These are phyloP conservation scores for Morone saxatilis DNA, from an alignment of 2,113 vertebrate species.

Conservation along the genomic window DNA sequence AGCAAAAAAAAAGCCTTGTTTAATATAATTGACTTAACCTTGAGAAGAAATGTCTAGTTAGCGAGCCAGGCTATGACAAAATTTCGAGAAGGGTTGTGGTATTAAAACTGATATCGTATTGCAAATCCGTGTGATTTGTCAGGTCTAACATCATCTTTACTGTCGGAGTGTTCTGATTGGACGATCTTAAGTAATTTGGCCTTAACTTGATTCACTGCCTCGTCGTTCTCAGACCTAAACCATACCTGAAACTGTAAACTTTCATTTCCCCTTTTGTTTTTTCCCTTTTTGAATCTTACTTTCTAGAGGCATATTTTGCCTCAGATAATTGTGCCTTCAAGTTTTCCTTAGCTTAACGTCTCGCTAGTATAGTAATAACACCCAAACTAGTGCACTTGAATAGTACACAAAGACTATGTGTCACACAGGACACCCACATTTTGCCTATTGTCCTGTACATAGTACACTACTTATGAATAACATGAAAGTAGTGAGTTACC, in stretches of 20 bases:
- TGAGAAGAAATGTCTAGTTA: slow-evolving; percentile 69
- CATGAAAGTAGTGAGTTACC: slow-evolving; percentile 49
- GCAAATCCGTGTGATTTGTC: slow-evolving; percentile 66
- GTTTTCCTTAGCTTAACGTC: slow-evolving; percentile 72
- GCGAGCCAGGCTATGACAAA: slow-evolving; percentile 68
- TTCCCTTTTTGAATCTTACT: slow-evolving; percentile 41
- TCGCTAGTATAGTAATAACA: slow-evolving; percentile 66
- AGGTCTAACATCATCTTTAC: slow-evolving; percentile 72
- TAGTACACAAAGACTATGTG: slow-evolving; percentile 59
- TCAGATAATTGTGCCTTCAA: slow-evolving; percentile 85
- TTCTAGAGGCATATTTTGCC: slow-evolving; percentile 64
- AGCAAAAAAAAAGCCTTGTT: slow-evolving; percentile 76
- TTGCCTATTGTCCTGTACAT: slow-evolving; percentile 62
- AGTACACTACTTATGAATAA: slow-evolving; percentile 56
- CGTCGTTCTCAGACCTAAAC: slow-evolving; percentile 67
- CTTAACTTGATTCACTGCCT: slow-evolving; percentile 86
- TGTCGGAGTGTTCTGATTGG: slow-evolving; percentile 59
- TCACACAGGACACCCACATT: slow-evolving; percentile 61
- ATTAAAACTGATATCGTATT: slow-evolving; percentile 60
- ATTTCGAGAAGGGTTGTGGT: slow-evolving; percentile 57
- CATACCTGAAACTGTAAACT: slow-evolving; percentile 56
- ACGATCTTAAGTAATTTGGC: slow-evolving; percentile 75
- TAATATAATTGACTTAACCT: slow-evolving; percentile 81
- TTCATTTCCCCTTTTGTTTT: slow-evolving; percentile 27
- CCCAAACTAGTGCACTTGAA: slow-evolving; percentile 69